phyloP scores from a whole-genome alignment of 2,797 vertebrate genomes.

The Aeoliscus strigatus region DNA sequence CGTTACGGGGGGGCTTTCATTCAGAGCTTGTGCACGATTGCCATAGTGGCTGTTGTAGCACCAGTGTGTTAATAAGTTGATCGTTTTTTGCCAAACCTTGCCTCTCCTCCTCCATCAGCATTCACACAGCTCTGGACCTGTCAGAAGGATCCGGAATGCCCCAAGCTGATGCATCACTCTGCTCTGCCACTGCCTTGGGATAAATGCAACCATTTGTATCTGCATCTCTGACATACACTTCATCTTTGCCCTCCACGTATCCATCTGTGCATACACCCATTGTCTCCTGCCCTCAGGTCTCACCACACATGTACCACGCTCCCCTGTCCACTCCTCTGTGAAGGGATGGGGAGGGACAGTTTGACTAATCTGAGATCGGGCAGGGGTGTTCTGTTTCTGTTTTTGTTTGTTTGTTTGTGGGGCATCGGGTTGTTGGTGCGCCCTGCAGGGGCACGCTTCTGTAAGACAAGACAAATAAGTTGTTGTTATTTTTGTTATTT shows the following conservation, averaged over 20 bases:
- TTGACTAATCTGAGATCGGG: constrained; percentile 72
- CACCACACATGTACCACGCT: constrained; percentile 41
- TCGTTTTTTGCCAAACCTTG: constrained; percentile 45
- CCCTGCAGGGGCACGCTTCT: constrained; percentile 57
- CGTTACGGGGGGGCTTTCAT: constrained; percentile 3
- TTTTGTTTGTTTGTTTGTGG: constrained; percentile 65
- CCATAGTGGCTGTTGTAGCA: constrained; percentile 19
- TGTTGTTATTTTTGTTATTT: too few species aligned
- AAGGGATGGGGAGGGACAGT: constrained; percentile 32
- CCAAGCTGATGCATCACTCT: constrained; percentile 50
- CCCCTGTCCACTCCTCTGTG: too few species aligned
- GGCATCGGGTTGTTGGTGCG: constrained; percentile 53
- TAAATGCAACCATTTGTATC: constrained; percentile 71
- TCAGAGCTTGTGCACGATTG: constrained; percentile 13
- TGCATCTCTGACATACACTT: constrained; percentile 70
- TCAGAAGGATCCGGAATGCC: constrained; percentile 45
- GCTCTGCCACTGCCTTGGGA: constrained; percentile 52
- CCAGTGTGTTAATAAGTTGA: constrained; percentile 10
- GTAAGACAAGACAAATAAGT: constrained; percentile 70
- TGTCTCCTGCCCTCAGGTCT: constrained; percentile 48
- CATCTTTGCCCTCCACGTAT: constrained; percentile 63
- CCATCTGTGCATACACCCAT: constrained; percentile 59
- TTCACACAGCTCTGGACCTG: constrained; percentile 54
- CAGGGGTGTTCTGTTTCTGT: too few species aligned
- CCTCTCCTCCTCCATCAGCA: constrained; percentile 30